Evolutionary conservation across 2,797 vertebrate genomes (phyloP).

Genomic region (Crenichthys baileyi): DNA sequence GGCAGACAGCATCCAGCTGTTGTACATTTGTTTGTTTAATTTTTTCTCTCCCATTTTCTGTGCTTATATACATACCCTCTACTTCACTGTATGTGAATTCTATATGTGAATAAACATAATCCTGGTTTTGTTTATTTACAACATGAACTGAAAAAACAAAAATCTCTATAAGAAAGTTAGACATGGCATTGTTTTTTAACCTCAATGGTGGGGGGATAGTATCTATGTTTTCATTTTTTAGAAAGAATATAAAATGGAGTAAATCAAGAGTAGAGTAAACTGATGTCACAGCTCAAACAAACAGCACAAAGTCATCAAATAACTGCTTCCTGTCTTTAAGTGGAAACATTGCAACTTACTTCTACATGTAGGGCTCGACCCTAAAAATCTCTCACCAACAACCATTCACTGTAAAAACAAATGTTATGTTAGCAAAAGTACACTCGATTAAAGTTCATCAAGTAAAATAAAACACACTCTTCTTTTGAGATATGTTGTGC

Average conservation of each 20-base stretch:
- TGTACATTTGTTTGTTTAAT: too few relatives aligned
- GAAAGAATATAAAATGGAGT: background rate
- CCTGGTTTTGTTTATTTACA: background rate
- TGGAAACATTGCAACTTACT: background rate
- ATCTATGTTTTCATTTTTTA: background rate
- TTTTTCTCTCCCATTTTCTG: too few relatives aligned
- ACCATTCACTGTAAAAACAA: background rate
- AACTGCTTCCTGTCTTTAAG: background rate
- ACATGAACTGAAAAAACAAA: background rate
- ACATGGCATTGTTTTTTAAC: background rate
- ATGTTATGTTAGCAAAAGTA: background rate
- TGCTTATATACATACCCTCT: too few relatives aligned
- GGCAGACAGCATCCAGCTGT: too few relatives aligned
- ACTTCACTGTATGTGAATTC: too few relatives aligned
- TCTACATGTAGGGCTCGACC: background rate
- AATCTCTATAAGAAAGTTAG: background rate
- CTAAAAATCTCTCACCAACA: background rate
- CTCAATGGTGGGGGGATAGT: background rate
- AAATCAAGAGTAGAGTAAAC: background rate
- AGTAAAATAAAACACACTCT: too few relatives aligned
- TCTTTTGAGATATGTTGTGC: background rate
- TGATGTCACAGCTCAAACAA: background rate
- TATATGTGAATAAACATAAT: background rate
- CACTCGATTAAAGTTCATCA: too few relatives aligned
- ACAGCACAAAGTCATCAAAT: background rate